Percentiles rank a stretch among this genome's conserved stretches.
These are phyloP conservation scores for Microctonus aethiopoides DNA, from an alignment of 2,888 invertebrate species.

Conservation along the genomic window DNA sequence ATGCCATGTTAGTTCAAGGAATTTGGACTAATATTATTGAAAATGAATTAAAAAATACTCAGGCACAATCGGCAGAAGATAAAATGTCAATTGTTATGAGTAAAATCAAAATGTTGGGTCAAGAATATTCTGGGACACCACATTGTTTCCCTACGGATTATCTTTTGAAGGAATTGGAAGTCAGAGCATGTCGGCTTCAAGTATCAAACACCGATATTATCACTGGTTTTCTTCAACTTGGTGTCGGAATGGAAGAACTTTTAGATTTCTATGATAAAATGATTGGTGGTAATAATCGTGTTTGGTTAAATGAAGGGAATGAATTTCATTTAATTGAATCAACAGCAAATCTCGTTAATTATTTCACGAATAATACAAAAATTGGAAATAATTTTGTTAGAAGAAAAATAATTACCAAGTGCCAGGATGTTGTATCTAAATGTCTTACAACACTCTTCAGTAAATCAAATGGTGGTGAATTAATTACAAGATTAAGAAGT, in stretches of 20 bases:
- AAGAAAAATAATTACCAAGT: slow-evolving; percentile 75
- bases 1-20: slow-evolving; percentile 86
- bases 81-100: slow-evolving; percentile 77
- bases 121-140: slow-evolving; percentile 83
- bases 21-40: slow-evolving; percentile 90
- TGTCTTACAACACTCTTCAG: slow-evolving; percentile 82
- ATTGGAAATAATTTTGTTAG: slow-evolving; percentile 69
- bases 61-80: slow-evolving; percentile 69
- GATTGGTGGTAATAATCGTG: slow-evolving; percentile 84
- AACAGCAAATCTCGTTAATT: slow-evolving; percentile 78
- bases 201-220: slow-evolving; percentile 82
- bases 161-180: slow-evolving; percentile 82
- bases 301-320: slow-evolving; percentile 86
- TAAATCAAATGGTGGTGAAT: slow-evolving; percentile 75
- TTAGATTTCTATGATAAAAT: slow-evolving; percentile 85
- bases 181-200: slow-evolving; percentile 79
- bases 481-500: slow-evolving; percentile 72
- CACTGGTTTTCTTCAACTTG: slow-evolving; percentile 79
- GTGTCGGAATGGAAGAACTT: slow-evolving; percentile 81
- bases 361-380: slow-evolving; percentile 75
- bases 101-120: slow-evolving; percentile 81
- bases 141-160: slow-evolving; percentile 90
- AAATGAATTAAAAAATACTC: slow-evolving; percentile 69
- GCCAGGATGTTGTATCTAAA: slow-evolving; percentile 80
- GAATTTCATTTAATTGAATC: slow-evolving; percentile 87